Evolutionary conservation across 2,888 invertebrate species (phyloP).

Genomic region (Caenorhabditis sp.): DNA sequence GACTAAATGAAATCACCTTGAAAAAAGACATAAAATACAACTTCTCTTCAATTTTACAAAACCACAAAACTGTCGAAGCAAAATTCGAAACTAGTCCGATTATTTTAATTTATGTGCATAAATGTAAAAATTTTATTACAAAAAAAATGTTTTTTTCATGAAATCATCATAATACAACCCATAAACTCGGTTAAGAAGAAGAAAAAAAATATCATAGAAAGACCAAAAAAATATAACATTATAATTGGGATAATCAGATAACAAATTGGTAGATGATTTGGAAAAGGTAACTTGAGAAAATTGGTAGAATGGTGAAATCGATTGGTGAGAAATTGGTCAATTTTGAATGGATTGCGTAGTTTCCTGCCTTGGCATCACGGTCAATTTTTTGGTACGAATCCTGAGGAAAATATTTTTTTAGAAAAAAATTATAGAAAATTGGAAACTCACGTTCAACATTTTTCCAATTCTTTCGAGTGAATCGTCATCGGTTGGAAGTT

Average conservation of each 20-base stretch:
- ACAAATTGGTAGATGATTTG: not conserved
- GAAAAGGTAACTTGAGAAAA: not conserved
- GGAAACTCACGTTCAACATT: constrained; percentile 35
- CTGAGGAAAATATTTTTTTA: constrained; percentile 17
- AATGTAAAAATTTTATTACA: not conserved
- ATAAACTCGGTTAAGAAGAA: not conserved
- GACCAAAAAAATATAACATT: not conserved
- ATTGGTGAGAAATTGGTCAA: not conserved
- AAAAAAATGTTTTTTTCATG: not conserved
- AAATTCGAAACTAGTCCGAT: not conserved
- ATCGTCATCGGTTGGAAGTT: constrained; percentile 39
- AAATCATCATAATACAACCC: not conserved
- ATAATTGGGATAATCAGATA: not conserved
- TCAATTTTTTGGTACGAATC: constrained; percentile 32
- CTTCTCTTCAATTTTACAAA: not conserved
- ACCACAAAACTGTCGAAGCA: not conserved
- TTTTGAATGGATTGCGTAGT: constrained; percentile 24
- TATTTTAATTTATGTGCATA: not conserved
- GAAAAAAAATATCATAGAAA: not conserved
- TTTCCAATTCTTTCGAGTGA: constrained; percentile 36
- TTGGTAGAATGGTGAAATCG: not conserved
- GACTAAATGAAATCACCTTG: not conserved
- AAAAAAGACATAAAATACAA: not conserved
- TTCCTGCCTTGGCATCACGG: constrained; percentile 20
- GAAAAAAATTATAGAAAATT: constrained; percentile 1